Evolutionary conservation across 2,888 invertebrate species (phyloP).

Genomic region (Microplitis manilae): DNA sequence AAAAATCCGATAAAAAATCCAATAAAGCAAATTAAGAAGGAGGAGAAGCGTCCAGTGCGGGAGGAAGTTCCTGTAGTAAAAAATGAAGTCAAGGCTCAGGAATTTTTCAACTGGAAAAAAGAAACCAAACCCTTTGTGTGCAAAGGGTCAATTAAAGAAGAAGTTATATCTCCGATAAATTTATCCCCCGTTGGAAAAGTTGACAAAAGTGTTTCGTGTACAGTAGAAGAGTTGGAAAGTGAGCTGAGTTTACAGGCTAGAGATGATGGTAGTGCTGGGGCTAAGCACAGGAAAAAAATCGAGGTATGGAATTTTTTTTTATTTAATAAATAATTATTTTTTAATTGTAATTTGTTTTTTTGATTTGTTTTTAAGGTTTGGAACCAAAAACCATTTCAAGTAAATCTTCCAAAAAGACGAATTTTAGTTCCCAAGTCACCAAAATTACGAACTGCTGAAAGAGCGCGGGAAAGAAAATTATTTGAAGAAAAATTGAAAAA

Average conservation of each 20-base stretch:
- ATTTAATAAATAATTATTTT: not conserved
- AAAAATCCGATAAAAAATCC: not conserved
- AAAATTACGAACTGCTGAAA: slow-evolving; percentile 46
- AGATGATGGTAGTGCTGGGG: not conserved
- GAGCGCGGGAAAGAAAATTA: slow-evolving; percentile 51
- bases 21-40: not conserved
- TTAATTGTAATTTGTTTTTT: not conserved
- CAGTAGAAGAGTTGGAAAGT: not conserved
- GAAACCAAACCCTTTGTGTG: not conserved
- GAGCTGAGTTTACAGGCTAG: not conserved
- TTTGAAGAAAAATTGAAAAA: slow-evolving; percentile 48
- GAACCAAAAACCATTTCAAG: slow-evolving; percentile 50
- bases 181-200: not conserved
- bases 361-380: slow-evolving; percentile 25
- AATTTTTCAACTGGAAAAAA: no score
- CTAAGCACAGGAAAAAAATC: not conserved
- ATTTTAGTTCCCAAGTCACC: slow-evolving; percentile 45
- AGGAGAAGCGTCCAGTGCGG: not conserved
- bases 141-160: not conserved
- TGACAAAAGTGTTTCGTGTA: not conserved
- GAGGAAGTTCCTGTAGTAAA: not conserved
- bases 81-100: not conserved
- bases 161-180: not conserved
- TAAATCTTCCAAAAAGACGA: slow-evolving; percentile 37
- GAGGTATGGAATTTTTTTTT: not conserved